phyloP scores from a whole-genome alignment of 1,140 invertebrate genomes.

The Drosophila nikananu region DNA sequence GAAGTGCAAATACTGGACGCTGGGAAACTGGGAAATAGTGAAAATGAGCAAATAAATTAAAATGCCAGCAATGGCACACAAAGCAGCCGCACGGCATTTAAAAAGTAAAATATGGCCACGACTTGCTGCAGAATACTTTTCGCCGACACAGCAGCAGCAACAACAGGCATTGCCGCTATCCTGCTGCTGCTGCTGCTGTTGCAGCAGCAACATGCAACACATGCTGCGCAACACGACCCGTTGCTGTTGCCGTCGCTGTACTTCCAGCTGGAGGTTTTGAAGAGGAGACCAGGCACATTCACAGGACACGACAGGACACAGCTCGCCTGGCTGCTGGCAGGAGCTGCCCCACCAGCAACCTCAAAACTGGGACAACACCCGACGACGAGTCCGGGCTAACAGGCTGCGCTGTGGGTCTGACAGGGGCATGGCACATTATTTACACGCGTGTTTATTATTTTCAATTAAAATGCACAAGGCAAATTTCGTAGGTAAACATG shows the following conservation, averaged over 20 bases:
- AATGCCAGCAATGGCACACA: slow-evolving; percentile 53
- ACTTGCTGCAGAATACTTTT: slow-evolving; percentile 77
- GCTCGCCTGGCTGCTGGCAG: slow-evolving; percentile 42
- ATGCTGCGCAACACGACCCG: slow-evolving; percentile 76
- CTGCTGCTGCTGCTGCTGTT: slow-evolving; percentile 18
- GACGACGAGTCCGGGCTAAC: slow-evolving; percentile 17
- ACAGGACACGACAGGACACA: slow-evolving; percentile 50
- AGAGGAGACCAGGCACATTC: slow-evolving; percentile 27
- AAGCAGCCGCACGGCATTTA: slow-evolving; percentile 72
- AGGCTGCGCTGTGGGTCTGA: slow-evolving; percentile 45
- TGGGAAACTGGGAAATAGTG: slow-evolving; percentile 62
- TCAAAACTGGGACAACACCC: slow-evolving; percentile 66
- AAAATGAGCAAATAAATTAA: slow-evolving; percentile 84
- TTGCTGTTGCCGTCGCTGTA: slow-evolving; percentile 33
- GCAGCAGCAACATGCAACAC: slow-evolving; percentile 76
- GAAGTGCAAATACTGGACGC: background rate
- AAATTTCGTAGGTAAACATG: slow-evolving; percentile 74
- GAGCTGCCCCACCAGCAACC: slow-evolving; percentile 19
- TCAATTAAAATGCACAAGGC: slow-evolving; percentile 74
- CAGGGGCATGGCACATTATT: slow-evolving; percentile 71
- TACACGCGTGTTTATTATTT: slow-evolving; percentile 82
- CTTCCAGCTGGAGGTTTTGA: slow-evolving; percentile 50
- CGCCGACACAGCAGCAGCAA: slow-evolving; percentile 68
- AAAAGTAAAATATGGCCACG: slow-evolving; percentile 81
- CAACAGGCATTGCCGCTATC: slow-evolving; percentile 23